A percentile compares a stretch with the other conserved stretches of the same genome.
Evolutionary conservation across 1,140 invertebrate genomes (phyloP).

Genomic region (Sinonovacula constricta): DNA sequence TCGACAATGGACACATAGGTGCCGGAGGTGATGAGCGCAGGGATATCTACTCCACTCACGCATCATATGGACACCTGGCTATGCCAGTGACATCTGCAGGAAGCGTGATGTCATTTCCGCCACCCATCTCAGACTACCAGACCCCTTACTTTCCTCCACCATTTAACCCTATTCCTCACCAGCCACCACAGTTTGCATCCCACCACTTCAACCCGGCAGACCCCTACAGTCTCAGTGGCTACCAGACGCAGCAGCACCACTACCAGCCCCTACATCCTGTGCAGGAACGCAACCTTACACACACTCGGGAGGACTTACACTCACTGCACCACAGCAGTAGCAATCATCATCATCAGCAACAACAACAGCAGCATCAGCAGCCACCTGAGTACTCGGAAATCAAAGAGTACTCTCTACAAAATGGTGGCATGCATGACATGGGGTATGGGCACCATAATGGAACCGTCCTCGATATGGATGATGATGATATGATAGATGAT

Average conservation of each 20-base stretch:
- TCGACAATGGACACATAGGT: constrained; percentile 34
- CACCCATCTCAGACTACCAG: constrained; percentile 44
- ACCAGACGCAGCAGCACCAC: background rate
- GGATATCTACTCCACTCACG: constrained; percentile 22
- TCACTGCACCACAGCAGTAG: background rate
- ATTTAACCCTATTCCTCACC: constrained; percentile 41
- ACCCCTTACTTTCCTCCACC: constrained; percentile 48
- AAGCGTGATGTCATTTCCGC: constrained; percentile 27
- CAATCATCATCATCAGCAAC: constrained; percentile 22
- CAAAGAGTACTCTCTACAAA: constrained; percentile 40
- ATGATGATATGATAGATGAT: constrained; percentile 24
- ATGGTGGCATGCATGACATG: constrained; percentile 12
- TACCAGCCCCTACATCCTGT: constrained; percentile 33
- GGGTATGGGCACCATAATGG: constrained; percentile 27
- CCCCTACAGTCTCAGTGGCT: constrained; percentile 15
- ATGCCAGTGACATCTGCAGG: constrained; percentile 1
- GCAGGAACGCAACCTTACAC: background rate
- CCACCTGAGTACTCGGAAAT: constrained; percentile 21
- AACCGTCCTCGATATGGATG: constrained; percentile 29
- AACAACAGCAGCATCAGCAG: background rate
- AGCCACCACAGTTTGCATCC: constrained; percentile 33
- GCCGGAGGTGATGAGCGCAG: constrained; percentile 25
- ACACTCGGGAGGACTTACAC: background rate
- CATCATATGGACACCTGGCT: constrained; percentile 6
- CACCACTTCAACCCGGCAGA: constrained; percentile 26